A percentile compares a stretch with the other conserved stretches of the same genome.
Conservation (phyloP, 2,888 invertebrate genomes). For the Lamellibrachia columna region DNA sequence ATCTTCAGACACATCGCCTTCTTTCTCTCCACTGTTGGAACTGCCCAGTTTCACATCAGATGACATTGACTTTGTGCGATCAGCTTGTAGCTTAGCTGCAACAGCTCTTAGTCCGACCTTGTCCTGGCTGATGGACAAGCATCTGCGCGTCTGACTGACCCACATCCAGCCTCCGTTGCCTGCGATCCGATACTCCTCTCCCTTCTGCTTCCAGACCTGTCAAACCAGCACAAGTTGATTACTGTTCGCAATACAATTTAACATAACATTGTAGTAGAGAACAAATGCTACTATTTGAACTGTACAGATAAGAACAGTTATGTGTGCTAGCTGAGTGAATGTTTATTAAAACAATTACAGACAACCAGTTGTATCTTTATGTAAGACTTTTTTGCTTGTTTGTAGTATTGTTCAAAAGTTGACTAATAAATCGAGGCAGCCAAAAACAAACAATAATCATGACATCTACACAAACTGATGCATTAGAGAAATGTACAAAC, state of each 20-base stretch:
- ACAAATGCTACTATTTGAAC: too few relatives aligned
- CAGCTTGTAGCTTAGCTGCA: conserved; percentile 51
- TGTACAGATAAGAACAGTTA: too few relatives aligned
- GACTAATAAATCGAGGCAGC: too few relatives aligned
- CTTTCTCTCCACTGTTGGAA: neutral
- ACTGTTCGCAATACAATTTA: neutral
- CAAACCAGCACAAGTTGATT: conserved; percentile 22
- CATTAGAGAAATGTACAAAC: too few relatives aligned
- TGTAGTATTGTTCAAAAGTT: too few relatives aligned
- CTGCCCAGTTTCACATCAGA: neutral
- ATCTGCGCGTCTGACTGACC: conserved; percentile 67
- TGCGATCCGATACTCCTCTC: conserved; percentile 96
- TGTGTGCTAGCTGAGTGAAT: too few relatives aligned
- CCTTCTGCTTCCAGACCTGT: conserved; percentile 88
- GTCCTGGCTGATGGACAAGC: conserved; percentile 58
- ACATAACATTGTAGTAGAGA: too few relatives aligned
- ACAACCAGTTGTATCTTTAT: too few relatives aligned
- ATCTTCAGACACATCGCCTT: conserved; percentile 31
- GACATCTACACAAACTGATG: too few relatives aligned
- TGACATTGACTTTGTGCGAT: conserved; percentile 32
- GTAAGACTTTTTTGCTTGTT: too few relatives aligned
- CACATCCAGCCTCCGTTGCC: conserved; percentile 91
- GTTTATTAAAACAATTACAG: too few relatives aligned
- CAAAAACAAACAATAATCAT: too few relatives aligned
- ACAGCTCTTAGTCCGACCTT: conserved; percentile 72